These are phyloP conservation scores for Troglohyphantes excavatus DNA, from an alignment of 2,888 invertebrate species.

Conservation along the genomic window DNA sequence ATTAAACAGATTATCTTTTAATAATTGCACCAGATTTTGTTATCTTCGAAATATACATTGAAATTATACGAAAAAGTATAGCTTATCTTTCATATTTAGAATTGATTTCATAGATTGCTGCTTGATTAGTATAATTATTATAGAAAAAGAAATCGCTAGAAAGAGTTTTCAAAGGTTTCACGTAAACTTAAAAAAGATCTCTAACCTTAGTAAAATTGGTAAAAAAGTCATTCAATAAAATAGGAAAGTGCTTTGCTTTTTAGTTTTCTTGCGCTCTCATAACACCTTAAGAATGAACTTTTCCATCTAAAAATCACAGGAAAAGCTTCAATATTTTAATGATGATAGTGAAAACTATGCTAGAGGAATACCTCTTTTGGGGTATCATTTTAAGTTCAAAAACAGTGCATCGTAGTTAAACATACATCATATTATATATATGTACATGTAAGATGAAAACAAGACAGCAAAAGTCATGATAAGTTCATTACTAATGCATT, in stretches of 20 bases:
- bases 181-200: no score
- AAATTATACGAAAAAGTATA: no score
- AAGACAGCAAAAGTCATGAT: constrained; percentile 69
- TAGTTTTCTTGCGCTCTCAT: constrained; percentile 64
- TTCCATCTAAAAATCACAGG: constrained; percentile 76
- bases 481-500: constrained; percentile 54
- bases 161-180: no score
- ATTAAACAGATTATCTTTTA: no score
- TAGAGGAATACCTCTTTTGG: constrained; percentile 74
- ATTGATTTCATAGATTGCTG: no score
- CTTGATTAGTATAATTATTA: no score
- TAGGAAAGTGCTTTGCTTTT: constrained; percentile 60
- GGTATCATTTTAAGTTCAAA: constrained; percentile 75
- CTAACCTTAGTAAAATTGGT: background rate
- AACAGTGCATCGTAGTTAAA: constrained; percentile 78
- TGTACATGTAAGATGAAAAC: constrained; percentile 73
- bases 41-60: no score
- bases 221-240: constrained; percentile 58
- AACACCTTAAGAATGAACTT: constrained; percentile 68
- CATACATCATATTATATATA: constrained; percentile 77
- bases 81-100: no score
- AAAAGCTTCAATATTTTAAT: constrained; percentile 74
- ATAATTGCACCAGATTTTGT: no score
- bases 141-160: no score
- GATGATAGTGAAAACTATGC: constrained; percentile 78